phyloP scores from a whole-genome alignment of 2,888 invertebrate genomes.

The Tetheella fluctuosa region DNA sequence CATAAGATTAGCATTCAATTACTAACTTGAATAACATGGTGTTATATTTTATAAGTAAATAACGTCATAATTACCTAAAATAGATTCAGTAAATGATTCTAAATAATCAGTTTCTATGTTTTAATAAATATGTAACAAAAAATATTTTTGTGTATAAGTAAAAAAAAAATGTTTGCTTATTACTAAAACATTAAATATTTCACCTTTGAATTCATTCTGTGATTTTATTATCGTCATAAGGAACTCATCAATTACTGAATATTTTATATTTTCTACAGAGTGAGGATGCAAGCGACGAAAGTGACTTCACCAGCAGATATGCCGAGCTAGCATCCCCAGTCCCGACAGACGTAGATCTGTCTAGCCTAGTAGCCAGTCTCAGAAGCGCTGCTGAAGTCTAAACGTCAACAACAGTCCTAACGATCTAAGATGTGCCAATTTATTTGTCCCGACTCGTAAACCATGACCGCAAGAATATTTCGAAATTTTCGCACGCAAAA shows the following conservation, averaged over 20 bases:
- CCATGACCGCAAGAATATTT: neutral
- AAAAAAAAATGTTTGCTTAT: no score
- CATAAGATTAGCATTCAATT: no score
- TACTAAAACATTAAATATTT: no score
- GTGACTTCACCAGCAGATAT: constrained; percentile 58
- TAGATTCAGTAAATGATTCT: no score
- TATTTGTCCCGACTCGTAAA: constrained; percentile 1
- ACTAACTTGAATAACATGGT: no score
- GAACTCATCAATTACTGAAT: neutral
- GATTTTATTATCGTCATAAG: neutral
- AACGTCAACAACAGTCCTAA: constrained; percentile 20
- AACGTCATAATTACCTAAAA: no score
- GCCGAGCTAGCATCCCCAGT: constrained; percentile 65
- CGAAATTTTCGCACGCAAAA: constrained; percentile 2
- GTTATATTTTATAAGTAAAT: no score
- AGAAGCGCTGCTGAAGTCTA: constrained; percentile 33
- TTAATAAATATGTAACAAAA: no score
- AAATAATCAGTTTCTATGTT: no score
- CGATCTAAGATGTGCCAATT: neutral
- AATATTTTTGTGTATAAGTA: no score
- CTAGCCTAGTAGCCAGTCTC: constrained; percentile 51
- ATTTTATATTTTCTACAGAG: constrained; percentile 31
- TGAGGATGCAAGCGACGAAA: constrained; percentile 23
- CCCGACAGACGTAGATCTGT: constrained; percentile 53
- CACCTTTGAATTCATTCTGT: no score